Percentiles rank a stretch among this genome's conserved stretches.
Conservation (phyloP, 1,140 invertebrate genomes). For the Armadillidium nasatum region DNA sequence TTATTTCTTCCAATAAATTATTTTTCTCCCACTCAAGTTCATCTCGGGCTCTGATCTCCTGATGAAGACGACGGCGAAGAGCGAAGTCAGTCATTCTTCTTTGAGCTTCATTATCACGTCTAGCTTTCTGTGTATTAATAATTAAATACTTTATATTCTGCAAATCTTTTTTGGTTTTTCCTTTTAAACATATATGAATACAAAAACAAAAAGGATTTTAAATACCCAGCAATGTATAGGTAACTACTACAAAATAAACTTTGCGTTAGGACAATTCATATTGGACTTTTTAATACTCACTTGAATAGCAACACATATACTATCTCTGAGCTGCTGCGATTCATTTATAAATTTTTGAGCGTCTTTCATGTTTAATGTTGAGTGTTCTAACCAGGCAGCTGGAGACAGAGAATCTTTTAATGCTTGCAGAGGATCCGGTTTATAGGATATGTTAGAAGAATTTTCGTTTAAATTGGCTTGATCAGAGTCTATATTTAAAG, state of each 20-base stretch:
- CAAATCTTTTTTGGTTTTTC: too few relatives aligned
- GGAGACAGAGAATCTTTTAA: slow-evolving; percentile 10
- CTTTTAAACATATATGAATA: too few relatives aligned
- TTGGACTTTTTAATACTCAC: slow-evolving; percentile 14
- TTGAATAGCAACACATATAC: slow-evolving; percentile 35
- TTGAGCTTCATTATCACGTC: slow-evolving; percentile 28
- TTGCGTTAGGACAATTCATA: background rate
- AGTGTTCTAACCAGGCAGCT: slow-evolving; percentile 35
- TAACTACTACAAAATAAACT: too few relatives aligned
- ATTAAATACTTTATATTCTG: background rate
- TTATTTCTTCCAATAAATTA: slow-evolving; percentile 28
- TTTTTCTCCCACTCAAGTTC: slow-evolving; percentile 38
- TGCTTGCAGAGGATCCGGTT: background rate
- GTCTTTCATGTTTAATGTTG: slow-evolving; percentile 28
- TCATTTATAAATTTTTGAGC: slow-evolving; percentile 28
- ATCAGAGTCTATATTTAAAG: background rate
- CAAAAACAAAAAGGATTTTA: too few relatives aligned
- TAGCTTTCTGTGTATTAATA: slow-evolving; percentile 19
- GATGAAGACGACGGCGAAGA: slow-evolving; percentile 30
- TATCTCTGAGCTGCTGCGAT: slow-evolving; percentile 31
- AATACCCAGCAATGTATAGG: too few relatives aligned
- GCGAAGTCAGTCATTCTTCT: slow-evolving; percentile 34
- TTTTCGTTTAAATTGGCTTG: background rate
- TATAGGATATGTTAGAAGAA: background rate
- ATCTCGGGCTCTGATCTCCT: slow-evolving; percentile 32